Evolutionary conservation across 1,140 invertebrate species (phyloP), one percentile per base, ranked within the genome.

Genomic region (Brachionus paranguensis): DNA sequence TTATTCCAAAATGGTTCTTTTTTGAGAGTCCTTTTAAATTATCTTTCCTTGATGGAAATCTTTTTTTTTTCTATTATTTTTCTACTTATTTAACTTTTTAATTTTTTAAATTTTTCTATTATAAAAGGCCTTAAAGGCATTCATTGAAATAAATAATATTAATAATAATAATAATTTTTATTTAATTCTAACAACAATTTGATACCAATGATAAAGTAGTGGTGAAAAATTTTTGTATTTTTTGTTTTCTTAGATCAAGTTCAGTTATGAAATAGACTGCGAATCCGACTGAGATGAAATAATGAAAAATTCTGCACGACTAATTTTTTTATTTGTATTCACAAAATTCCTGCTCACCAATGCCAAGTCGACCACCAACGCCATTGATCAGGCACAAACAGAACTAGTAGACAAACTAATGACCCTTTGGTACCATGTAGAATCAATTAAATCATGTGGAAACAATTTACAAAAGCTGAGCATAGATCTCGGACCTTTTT

Each of bases 391-490:
- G 24, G 68, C 41, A 45, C 41, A 72, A 43, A 17, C 68, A 20
- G 41, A 72, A 76, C 29, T 81, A 41, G 33, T 81, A 6, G 78
- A 81, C 41, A 47, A 60, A 12, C 20, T 68, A 81, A 81, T 47
- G 37, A 45, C 78, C 12, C 20, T 81, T 4, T 64, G 37, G 33
- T 64, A 81, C 33, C 78, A 81, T 24, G 64, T 81, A 27, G 78
- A 60, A 68, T 33, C 33, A 24, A 60, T 27, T 24, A 81, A 81
- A 20, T 11, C 50, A 11, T 81, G 78, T 29, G 78, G 78, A 14
- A 37, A 41, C 11, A 81, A 81, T n/a, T n/a, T 81, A 45, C 53
- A 81, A 68, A 81, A 41, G 6, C 33, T 81, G 5, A 81, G 64
- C 24, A 60, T 81, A 29, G 78, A 81, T 37, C 24, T 81, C 1